phyloP scores from a whole-genome alignment of 2,113 vertebrate genomes.

The Motacilla alba region DNA sequence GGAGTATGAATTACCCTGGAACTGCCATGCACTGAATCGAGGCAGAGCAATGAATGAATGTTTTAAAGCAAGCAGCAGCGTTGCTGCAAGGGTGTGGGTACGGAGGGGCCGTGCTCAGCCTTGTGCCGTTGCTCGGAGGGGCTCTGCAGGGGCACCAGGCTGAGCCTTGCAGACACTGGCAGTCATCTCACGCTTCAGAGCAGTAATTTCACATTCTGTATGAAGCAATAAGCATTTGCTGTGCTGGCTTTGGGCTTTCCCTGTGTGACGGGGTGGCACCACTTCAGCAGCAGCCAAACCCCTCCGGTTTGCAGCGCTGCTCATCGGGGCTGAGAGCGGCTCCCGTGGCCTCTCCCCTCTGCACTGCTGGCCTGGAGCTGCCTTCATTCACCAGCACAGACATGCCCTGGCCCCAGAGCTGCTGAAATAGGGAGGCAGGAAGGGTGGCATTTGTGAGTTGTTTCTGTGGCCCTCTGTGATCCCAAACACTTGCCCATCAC shows the following conservation, averaged over 20 bases:
- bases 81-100: neutral
- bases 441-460: neutral
- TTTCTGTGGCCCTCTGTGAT: neutral
- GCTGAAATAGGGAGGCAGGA: rapidly evolving
- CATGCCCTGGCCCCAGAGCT: neutral
- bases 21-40: neutral
- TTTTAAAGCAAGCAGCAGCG: neutral
- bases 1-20: neutral
- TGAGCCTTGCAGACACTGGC: neutral
- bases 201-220: neutral
- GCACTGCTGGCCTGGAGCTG: neutral
- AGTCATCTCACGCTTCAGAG: neutral
- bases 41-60: neutral
- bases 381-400: neutral
- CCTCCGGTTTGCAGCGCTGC: neutral
- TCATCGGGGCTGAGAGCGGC: neutral
- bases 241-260: neutral
- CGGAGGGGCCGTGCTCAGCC: neutral
- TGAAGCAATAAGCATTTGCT: neutral
- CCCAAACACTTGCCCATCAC: neutral
- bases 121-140: neutral
- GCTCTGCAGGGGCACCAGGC: neutral
- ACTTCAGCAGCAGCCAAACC: neutral
- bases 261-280: neutral
- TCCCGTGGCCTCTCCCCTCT: neutral